phyloP scores from a whole-genome alignment of 1,140 invertebrate species.

The Bombus confusus region DNA sequence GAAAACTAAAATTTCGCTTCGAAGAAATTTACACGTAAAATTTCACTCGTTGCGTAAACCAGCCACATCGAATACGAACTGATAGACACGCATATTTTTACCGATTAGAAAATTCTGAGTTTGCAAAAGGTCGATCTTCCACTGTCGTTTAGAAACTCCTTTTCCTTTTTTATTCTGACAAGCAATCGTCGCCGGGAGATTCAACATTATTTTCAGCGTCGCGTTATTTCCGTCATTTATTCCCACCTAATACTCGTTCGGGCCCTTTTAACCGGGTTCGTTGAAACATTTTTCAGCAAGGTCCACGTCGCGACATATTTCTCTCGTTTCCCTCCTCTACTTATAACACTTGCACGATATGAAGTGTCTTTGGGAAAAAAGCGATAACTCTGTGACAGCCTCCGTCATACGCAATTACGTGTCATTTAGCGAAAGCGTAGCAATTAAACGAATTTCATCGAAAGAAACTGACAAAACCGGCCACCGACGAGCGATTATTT shows the following conservation, averaged over 20 bases:
- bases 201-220: neutral
- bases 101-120: neutral
- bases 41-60: no score
- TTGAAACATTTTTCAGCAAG: neutral
- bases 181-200: neutral
- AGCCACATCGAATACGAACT: no score
- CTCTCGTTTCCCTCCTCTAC: no score
- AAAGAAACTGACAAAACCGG: neutral
- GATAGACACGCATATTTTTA: no score
- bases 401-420: neutral
- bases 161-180: neutral
- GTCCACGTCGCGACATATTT: neutral
- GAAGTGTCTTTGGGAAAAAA: neutral
- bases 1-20: no score
- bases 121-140: neutral
- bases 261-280: neutral
- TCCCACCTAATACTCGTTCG: neutral
- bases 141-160: neutral
- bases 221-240: neutral
- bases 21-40: no score
- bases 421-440: no score
- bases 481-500: neutral
- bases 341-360: neutral
- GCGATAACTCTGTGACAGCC: neutral
- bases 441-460: neutral